Evolutionary conservation across 2,113 vertebrate genomes (phyloP).

Genomic region (Pseudopodoces humilis): DNA sequence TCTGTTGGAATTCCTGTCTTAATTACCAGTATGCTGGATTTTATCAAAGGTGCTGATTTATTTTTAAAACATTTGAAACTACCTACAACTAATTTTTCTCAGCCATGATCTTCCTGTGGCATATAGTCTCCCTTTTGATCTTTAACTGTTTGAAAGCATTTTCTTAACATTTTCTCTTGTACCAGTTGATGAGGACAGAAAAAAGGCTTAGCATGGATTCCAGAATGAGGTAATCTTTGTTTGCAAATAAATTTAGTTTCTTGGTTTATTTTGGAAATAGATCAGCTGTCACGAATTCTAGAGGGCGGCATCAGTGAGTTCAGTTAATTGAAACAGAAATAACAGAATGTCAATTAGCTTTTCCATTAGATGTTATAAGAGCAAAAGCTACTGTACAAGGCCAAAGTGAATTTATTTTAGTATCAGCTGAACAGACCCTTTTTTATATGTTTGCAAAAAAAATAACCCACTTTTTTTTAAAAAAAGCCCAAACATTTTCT

Average conservation of each 20-base stretch:
- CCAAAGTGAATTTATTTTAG: neutral
- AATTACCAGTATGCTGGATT: neutral
- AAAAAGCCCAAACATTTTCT: neutral
- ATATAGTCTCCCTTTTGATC: neutral
- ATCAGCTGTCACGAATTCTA: conserved; percentile 10
- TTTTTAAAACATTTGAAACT: neutral
- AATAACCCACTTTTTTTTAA: neutral
- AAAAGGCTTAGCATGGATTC: neutral
- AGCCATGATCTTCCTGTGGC: neutral
- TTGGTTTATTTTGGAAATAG: conserved; percentile 34
- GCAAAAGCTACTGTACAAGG: neutral
- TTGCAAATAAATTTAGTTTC: conserved; percentile 48
- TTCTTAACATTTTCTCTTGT: neutral
- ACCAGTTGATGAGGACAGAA: neutral
- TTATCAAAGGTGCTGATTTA: neutral
- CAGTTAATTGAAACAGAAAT: conserved; percentile 52
- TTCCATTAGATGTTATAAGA: neutral
- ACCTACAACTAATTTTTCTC: neutral
- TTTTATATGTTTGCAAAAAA: neutral
- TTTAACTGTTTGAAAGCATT: neutral
- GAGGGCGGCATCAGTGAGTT: neutral
- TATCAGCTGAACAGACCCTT: neutral
- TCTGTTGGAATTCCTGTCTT: neutral
- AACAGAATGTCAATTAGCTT: conserved; percentile 45
- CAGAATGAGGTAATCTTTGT: conserved; percentile 38